Conservation (phyloP, 2,797 vertebrate species). For the Chrysocyon brachyurus region DNA sequence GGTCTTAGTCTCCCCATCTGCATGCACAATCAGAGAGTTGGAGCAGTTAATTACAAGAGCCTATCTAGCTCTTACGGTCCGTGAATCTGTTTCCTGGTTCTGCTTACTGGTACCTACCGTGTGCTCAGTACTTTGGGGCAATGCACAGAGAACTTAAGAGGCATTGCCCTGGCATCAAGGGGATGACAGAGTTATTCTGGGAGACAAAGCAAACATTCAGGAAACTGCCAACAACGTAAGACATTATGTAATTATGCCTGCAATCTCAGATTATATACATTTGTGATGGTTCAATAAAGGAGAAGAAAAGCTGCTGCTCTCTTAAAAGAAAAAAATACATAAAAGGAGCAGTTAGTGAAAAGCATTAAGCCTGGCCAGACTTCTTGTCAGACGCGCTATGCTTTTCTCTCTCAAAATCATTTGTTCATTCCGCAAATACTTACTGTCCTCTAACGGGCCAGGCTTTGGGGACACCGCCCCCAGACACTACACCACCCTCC, state of each 20-base stretch:
- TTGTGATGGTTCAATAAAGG: conserved; percentile 52
- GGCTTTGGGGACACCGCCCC: background rate
- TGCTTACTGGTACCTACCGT: background rate
- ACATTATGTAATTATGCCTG: background rate
- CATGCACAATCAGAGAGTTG: background rate
- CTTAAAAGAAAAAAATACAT: background rate
- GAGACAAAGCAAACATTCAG: background rate
- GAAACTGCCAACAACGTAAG: background rate
- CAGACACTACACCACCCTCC: background rate
- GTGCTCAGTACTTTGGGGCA: background rate
- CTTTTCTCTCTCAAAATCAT: background rate
- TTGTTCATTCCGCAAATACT: background rate
- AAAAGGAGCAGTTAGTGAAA: conserved; percentile 18
- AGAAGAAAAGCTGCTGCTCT: background rate
- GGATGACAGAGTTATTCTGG: background rate
- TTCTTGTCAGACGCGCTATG: background rate
- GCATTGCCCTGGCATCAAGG: background rate
- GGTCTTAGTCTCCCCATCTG: background rate
- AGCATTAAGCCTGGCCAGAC: background rate
- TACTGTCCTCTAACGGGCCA: background rate
- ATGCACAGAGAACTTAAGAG: background rate
- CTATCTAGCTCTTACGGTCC: background rate
- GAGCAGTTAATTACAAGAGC: background rate
- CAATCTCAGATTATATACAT: conserved; percentile 34
- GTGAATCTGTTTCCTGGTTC: background rate